phyloP scores from a whole-genome alignment of 2,113 vertebrate species.

The Lophius piscatorius region DNA sequence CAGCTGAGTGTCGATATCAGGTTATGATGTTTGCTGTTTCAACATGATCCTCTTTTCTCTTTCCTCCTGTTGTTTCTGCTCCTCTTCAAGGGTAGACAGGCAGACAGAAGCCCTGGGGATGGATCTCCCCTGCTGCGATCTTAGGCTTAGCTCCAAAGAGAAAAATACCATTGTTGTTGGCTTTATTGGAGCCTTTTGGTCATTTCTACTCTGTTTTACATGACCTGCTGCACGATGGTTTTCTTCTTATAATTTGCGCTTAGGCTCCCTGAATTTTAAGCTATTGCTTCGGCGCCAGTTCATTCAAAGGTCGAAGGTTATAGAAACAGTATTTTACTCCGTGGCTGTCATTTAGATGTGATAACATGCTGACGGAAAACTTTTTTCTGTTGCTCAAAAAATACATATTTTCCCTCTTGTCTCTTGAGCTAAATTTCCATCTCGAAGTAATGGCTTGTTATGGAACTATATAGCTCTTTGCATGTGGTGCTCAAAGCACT shows the following conservation, averaged over 20 bases:
- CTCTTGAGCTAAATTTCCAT: no score
- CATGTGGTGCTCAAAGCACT: no score
- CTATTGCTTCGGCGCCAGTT: slow-evolving; percentile 29
- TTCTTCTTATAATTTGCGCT: no score
- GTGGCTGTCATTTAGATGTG: no score
- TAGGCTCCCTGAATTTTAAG: no score
- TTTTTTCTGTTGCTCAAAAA: no score
- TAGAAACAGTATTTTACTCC: slow-evolving; percentile 32
- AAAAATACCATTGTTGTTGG: slow-evolving; percentile 60
- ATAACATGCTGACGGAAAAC: no score
- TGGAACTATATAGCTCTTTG: no score
- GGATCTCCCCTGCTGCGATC: slow-evolving; percentile 64
- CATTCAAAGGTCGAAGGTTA: slow-evolving; percentile 54
- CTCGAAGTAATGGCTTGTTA: no score
- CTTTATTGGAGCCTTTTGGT: slow-evolving; percentile 61
- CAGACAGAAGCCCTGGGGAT: slow-evolving; percentile 65
- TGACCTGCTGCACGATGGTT: slow-evolving; percentile 26
- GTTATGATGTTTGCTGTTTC: slow-evolving; percentile 79
- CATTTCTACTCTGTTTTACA: slow-evolving; percentile 46
- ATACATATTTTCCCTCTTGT: no score
- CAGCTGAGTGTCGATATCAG: slow-evolving; percentile 72
- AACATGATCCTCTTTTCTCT: slow-evolving; percentile 63
- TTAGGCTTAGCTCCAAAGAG: slow-evolving; percentile 62
- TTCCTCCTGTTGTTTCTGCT: slow-evolving; percentile 68
- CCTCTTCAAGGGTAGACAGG: slow-evolving; percentile 60